Conservation (phyloP, 2,888 invertebrate species). For the Chymomyza procnemis region DNA sequence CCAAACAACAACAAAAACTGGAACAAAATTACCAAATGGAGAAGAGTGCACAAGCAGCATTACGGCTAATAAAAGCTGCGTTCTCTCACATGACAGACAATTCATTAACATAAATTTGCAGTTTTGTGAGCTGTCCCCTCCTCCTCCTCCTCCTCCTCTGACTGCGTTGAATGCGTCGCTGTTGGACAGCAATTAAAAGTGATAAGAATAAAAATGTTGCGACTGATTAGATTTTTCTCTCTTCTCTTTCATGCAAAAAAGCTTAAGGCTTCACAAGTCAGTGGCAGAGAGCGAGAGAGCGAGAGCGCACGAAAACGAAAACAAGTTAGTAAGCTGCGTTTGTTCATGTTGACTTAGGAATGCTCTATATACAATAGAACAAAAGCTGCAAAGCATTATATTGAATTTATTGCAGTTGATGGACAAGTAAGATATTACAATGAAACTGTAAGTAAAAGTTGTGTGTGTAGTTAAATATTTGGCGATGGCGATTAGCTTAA, state of each 20-base stretch:
- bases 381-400: too few species aligned
- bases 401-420: too few species aligned
- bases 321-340: constrained; percentile 1
- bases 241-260: constrained; percentile 21
- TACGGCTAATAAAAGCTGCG: constrained; percentile 11
- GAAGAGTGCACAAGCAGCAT: background rate
- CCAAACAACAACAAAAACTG: constrained; percentile 1
- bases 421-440: too few species aligned
- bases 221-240: constrained; percentile 10
- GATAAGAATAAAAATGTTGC: constrained; percentile 39
- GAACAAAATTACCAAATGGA: constrained; percentile 5
- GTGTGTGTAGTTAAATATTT: too few species aligned
- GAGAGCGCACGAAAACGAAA: constrained; percentile 1
- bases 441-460: too few species aligned
- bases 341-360: background rate
- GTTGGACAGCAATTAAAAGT: background rate
- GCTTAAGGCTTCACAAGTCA: constrained; percentile 20
- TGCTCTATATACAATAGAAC: background rate
- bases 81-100: background rate
- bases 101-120: constrained; percentile 27
- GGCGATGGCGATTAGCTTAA: too few species aligned
- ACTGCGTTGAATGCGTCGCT: background rate
- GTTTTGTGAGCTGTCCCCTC: constrained; percentile 12
- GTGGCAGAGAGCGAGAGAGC: background rate
- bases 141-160: too few species aligned